Conservation (phyloP, 2,797 vertebrate genomes). For the Apogon hyalosoma region DNA sequence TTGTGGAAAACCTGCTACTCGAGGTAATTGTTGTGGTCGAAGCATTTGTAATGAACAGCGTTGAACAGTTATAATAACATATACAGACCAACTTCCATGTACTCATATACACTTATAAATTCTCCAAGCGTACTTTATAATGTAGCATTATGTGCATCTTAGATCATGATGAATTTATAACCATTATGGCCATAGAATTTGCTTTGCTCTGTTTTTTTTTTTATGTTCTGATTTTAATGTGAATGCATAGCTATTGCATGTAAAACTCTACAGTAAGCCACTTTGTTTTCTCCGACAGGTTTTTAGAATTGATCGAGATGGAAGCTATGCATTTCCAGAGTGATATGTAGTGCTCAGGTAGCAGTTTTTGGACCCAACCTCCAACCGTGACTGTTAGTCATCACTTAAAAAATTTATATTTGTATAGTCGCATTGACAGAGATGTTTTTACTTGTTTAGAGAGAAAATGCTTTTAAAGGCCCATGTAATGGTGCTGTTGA, state of each 20-base stretch:
- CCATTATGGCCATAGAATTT: conserved; percentile 46
- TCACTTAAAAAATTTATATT: conserved; percentile 78
- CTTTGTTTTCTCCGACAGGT: conserved; percentile 29
- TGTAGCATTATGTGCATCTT: conserved; percentile 54
- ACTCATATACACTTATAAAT: conserved; percentile 41
- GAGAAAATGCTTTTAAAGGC: conserved; percentile 58
- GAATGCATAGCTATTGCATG: conserved; percentile 65
- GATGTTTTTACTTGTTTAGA: conserved; percentile 76
- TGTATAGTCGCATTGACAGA: conserved; percentile 71
- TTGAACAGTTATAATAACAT: conserved; percentile 20
- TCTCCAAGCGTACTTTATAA: conserved; percentile 39
- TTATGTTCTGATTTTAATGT: conserved; percentile 26
- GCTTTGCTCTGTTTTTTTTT: conserved; percentile 56
- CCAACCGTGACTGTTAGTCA: conserved; percentile 80
- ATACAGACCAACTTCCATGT: conserved; percentile 34
- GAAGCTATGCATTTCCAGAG: conserved; percentile 63
- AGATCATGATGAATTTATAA: conserved; percentile 38
- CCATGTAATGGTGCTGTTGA: conserved; percentile 71
- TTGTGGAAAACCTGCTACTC: conserved; percentile 48
- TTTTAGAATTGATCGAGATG: conserved; percentile 28
- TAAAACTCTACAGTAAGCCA: conserved; percentile 50
- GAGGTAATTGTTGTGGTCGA: conserved; percentile 31
- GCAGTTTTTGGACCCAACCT: conserved; percentile 57
- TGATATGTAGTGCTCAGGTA: conserved; percentile 73
- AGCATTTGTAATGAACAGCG: conserved; percentile 41